Evolutionary conservation across 2,797 vertebrate species (phyloP).

Genomic region (Nothura maculosa): DNA sequence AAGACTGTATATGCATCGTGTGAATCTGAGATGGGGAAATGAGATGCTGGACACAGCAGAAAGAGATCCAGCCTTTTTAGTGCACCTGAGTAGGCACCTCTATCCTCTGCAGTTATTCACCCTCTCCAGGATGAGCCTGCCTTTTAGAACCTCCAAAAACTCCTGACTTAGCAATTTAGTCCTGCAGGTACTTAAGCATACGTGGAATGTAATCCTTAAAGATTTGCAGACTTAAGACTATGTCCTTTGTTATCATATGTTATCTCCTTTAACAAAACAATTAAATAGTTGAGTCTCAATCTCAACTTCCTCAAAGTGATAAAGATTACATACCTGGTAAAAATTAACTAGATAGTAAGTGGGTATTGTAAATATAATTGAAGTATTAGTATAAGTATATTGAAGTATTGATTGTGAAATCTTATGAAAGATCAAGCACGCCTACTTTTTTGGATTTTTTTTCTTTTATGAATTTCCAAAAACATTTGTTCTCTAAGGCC

Average conservation of each 20-base stretch:
- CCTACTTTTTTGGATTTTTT: background rate
- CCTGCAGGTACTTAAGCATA: background rate
- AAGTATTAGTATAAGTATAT: too few species aligned
- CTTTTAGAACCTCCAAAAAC: background rate
- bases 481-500: background rate
- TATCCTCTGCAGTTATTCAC: background rate
- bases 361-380: background rate
- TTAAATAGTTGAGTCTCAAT: background rate
- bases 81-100: background rate
- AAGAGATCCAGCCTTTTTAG: background rate
- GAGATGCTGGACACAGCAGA: background rate
- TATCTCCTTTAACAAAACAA: background rate
- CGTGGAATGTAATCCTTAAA: background rate
- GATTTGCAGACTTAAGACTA: background rate
- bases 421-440: background rate
- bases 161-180: accelerated
- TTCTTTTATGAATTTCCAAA: background rate
- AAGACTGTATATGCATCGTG: accelerated
- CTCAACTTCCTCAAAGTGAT: background rate
- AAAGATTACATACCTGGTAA: background rate
- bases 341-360: background rate
- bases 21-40: background rate
- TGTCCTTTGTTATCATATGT: too few species aligned
- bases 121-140: background rate
- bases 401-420: background rate